These are phyloP conservation scores for Heliocidaris erythrogramma DNA, from an alignment of 35 echinoderm and acorn worm species.

Conservation along the genomic window DNA sequence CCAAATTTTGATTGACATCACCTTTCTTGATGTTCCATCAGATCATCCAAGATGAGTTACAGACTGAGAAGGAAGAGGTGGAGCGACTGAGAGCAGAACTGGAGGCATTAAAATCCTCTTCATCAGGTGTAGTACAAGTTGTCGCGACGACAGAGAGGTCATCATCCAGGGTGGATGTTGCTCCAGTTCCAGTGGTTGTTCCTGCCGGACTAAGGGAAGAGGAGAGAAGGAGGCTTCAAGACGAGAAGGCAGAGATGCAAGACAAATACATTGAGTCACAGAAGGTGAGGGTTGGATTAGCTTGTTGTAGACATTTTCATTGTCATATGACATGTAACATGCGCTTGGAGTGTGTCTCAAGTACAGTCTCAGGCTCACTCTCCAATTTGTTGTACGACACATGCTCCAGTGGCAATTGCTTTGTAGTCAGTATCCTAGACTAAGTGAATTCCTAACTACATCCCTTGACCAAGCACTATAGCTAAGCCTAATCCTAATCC, in stretches of 20 bases:
- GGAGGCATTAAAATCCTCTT: background rate
- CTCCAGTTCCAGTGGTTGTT: background rate
- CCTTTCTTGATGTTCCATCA: slow-evolving; percentile 24
- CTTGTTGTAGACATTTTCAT: background rate
- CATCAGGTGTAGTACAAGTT: slow-evolving; percentile 6
- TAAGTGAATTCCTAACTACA: too few species aligned
- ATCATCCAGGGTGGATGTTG: background rate
- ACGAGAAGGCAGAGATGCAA: slow-evolving; percentile 69
- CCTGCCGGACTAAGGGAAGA: slow-evolving; percentile 46
- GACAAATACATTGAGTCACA: slow-evolving; percentile 80
- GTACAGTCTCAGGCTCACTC: too few species aligned
- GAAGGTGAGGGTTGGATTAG: slow-evolving; percentile 56
- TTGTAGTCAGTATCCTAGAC: too few species aligned
- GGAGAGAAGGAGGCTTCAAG: slow-evolving; percentile 59
- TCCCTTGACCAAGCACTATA: too few species aligned
- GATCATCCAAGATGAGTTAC: slow-evolving; percentile 80
- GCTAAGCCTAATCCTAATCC: too few species aligned
- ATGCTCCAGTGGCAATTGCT: too few species aligned
- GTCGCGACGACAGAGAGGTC: background rate
- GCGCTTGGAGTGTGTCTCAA: too few species aligned
- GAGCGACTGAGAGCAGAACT: slow-evolving; percentile 46
- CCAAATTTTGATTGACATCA: too few species aligned
- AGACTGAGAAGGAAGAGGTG: slow-evolving; percentile 67
- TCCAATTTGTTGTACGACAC: too few species aligned
- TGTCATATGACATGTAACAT: too few species aligned